Evolutionary conservation across 1,140 invertebrate species (phyloP), one percentile per base, ranked within the genome.

Genomic region (Cotesia glomerata): DNA sequence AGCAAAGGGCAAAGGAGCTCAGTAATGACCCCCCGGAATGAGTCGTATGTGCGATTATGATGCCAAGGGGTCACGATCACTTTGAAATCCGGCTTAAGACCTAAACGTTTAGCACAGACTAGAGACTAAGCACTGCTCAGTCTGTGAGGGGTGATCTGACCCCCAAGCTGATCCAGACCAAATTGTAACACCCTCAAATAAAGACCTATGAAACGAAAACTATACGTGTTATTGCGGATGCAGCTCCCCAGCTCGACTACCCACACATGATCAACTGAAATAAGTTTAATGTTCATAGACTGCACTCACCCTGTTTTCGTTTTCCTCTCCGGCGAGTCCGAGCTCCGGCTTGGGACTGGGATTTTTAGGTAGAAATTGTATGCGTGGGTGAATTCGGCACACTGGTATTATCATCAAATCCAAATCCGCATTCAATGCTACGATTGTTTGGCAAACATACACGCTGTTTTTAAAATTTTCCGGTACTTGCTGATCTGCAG

Each of bases 171-270:
- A 13, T 5, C 45, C 5, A 13, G 67, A 72, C 73, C 75, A 70
- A 73, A 59, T 69, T 73, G 76, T 75, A 78, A 81, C 80, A 81
- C 80, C 78, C 78, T 76, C 77, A 73, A 77, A 82, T 82, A 80
- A 82, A 83, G 76, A 79, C 75, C 80, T 78, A 78, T 80, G 78
- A 83, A 80, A 82, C 74, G 77, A 74, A 75, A 82, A 83, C 78
- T 82, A 79, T 77, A 77, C 76, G 70, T 77, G 74, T 77, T 26
- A 26, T 26, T 78, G 73, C 70, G 75, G 76, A 63, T 70, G 69
- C 34, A 32, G 36, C 66, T 14, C 14, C 1, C 49, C 13, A 61
- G 4, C 26, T 45, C 63, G 7, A 9, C 7, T 45, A 45, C 11
- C 7, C 39, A 45, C 52, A 54, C 5, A 13, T 5, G 26, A 26